These are phyloP conservation scores for Amphipyra berbera DNA, from an alignment of 2,888 invertebrate genomes.

Conservation along the genomic window DNA sequence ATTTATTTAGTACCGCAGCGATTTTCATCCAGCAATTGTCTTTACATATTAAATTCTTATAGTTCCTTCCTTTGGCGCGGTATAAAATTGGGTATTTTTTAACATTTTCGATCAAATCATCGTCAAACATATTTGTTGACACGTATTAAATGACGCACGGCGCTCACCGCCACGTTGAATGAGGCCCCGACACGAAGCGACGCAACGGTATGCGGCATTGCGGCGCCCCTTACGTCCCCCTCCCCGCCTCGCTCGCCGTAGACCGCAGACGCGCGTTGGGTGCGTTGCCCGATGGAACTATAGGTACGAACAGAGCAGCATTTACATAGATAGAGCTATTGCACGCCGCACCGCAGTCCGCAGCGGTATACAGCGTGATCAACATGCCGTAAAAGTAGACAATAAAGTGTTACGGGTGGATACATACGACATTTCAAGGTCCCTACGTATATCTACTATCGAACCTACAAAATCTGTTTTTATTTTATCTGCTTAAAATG, in stretches of 20 bases:
- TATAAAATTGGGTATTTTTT: constrained; percentile 44
- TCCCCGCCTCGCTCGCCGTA: not conserved
- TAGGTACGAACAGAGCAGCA: not conserved
- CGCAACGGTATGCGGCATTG: constrained; percentile 49
- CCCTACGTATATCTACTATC: no score
- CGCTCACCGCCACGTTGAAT: constrained; percentile 23
- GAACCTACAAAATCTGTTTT: no score
- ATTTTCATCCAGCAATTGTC: constrained; percentile 43
- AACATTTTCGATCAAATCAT: constrained; percentile 39
- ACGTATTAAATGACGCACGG: constrained; percentile 5
- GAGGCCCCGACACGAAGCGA: constrained; percentile 18
- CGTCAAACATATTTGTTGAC: constrained; percentile 38
- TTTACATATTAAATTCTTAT: constrained; percentile 28
- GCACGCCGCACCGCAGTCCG: no score
- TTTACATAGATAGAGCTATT: no score
- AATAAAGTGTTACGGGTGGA: no score
- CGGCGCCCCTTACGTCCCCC: constrained; percentile 16
- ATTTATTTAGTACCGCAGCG: constrained; percentile 20
- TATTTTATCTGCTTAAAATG: no score
- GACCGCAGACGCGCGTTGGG: constrained; percentile 6
- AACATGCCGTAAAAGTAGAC: no score
- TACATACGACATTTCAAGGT: no score
- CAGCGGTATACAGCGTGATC: no score
- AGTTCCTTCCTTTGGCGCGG: constrained; percentile 31
- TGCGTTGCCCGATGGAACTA: constrained; percentile 10